phyloP scores from a whole-genome alignment of 2,113 vertebrate species.

The Peromyscus polionotus region DNA sequence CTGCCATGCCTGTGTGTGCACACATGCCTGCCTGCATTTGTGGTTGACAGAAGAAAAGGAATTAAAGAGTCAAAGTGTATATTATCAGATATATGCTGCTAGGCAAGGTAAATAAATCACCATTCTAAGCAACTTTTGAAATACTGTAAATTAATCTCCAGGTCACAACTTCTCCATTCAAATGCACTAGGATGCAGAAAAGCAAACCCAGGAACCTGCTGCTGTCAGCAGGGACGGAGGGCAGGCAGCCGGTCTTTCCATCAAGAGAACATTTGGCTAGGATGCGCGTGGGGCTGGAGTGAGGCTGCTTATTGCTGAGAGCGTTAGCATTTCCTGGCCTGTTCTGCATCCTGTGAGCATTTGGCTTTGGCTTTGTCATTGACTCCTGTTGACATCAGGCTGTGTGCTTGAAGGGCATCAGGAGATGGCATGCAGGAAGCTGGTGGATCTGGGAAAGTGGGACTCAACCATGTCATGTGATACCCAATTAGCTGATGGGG shows the following conservation, averaged over 20 bases:
- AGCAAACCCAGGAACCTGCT: constrained; percentile 53
- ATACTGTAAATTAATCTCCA: constrained; percentile 59
- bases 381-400: constrained; percentile 82
- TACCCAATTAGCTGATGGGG: constrained; percentile 82
- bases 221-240: constrained; percentile 39
- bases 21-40: background rate
- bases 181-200: background rate
- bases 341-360: constrained; percentile 71
- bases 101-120: constrained; percentile 29
- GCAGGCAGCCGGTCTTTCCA: constrained; percentile 71
- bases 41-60: background rate
- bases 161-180: constrained; percentile 67
- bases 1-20: background rate
- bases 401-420: constrained; percentile 81
- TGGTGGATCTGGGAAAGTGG: constrained; percentile 80
- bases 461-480: constrained; percentile 84
- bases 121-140: constrained; percentile 68
- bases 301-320: constrained; percentile 68
- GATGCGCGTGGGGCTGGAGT: constrained; percentile 32
- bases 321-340: constrained; percentile 78
- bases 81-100: background rate
- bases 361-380: constrained; percentile 82
- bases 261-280: constrained; percentile 73
- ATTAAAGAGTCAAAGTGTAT: background rate
- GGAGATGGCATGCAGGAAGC: constrained; percentile 80